These are phyloP conservation scores for Stigmatopora nigra DNA, from an alignment of 2,113 vertebrate genomes.

Conservation along the genomic window DNA sequence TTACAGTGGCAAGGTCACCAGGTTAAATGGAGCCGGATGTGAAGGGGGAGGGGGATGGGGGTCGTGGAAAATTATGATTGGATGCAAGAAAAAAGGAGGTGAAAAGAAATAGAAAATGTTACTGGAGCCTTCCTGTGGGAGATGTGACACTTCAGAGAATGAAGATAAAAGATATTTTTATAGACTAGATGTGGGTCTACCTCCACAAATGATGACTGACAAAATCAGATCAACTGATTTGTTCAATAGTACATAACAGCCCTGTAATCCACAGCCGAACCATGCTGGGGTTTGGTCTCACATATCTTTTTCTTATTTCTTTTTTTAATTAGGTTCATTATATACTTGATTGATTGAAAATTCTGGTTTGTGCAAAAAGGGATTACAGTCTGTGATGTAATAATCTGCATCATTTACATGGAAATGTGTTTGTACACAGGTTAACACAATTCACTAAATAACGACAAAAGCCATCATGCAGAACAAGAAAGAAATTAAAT, in stretches of 20 bases:
- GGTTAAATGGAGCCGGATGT: conserved; percentile 54
- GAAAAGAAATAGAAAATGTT: conserved; percentile 59
- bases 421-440: conserved; percentile 12
- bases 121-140: conserved; percentile 31
- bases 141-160: conserved; percentile 27
- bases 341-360: background rate
- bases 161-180: conserved; percentile 1
- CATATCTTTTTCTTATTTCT: conserved; percentile 6
- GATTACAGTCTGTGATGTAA: conserved; percentile 53
- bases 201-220: background rate
- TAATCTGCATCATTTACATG: conserved; percentile 12
- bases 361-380: background rate
- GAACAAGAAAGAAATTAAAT: conserved; percentile 22
- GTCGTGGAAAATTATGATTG: conserved; percentile 56
- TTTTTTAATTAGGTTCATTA: background rate
- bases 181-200: background rate
- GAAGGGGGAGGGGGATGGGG: conserved; percentile 60
- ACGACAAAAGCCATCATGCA: conserved; percentile 46
- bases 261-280: conserved; percentile 18
- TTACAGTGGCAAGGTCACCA: conserved; percentile 61
- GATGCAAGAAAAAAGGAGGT: conserved; percentile 52
- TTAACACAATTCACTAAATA: conserved; percentile 22
- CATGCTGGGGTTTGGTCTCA: conserved; percentile 14
- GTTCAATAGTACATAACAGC: conserved; percentile 54
- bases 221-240: conserved; percentile 14